These are phyloP conservation scores for Dynastes grantii DNA, from an alignment of 2,888 invertebrate genomes.

Conservation along the genomic window DNA sequence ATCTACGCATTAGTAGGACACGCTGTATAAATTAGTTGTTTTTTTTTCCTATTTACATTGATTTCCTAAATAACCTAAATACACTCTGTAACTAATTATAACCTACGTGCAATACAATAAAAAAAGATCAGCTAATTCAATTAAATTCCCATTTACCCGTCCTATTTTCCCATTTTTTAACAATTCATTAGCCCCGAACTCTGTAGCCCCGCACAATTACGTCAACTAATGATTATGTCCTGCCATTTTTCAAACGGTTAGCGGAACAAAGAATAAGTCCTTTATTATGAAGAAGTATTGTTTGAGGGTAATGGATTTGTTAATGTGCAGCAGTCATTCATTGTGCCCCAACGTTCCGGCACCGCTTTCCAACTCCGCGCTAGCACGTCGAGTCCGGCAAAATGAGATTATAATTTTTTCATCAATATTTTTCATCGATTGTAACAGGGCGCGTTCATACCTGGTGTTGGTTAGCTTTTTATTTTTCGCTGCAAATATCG, in stretches of 20 bases:
- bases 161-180: constrained; percentile 7
- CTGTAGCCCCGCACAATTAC: constrained; percentile 25
- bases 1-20: too few relatives aligned
- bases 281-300: constrained; percentile 43
- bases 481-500: constrained; percentile 3
- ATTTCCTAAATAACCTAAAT: too few relatives aligned
- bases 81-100: too few relatives aligned
- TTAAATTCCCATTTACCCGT: constrained; percentile 24
- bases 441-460: background rate
- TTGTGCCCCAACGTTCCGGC: background rate
- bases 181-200: constrained; percentile 14
- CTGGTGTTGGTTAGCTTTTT: constrained; percentile 2
- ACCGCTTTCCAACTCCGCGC: background rate
- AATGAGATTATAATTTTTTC: constrained; percentile 48
- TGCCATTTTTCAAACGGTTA: constrained; percentile 46
- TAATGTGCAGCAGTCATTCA: constrained; percentile 45
- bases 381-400: background rate
- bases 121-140: constrained; percentile 15
- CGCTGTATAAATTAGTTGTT: too few relatives aligned
- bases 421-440: constrained; percentile 39
- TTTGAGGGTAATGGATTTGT: constrained; percentile 46
- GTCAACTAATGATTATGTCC: constrained; percentile 43
- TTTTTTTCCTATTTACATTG: too few relatives aligned
- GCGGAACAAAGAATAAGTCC: constrained; percentile 40
- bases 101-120: background rate